Base-by-base conservation (phyloP, 2,888 invertebrate genomes). In the Latheticus oryzae region DNA sequence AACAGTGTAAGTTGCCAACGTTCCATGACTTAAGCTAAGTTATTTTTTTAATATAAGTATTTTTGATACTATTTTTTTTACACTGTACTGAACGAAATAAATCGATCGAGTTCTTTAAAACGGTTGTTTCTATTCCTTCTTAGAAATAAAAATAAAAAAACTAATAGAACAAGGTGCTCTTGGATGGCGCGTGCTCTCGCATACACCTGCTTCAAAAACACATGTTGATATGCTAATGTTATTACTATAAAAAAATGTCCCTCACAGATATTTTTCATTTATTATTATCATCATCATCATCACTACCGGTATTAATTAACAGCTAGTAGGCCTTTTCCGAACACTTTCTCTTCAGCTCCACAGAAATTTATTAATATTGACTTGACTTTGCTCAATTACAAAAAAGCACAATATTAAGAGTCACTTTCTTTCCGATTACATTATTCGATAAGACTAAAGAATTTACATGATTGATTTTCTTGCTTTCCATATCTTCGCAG, bases 161-260 rank as follows among this genome's bases (percentile, higher is more conserved):
- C 47, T 63, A 62, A 64, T 67, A 68, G 63, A 72, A 67, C 73
- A 73, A 73, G 73, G 71, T 72, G 72, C 68, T 28, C 62, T 58
- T 37, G 54, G 61, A 40, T 70, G 74, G 73, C 74, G 71, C 73
- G 75, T 73, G 74, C 71, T 64, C 55, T 43, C 61, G 60, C 54
- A 57, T 66, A 63, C 70, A 70, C 70, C 70, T 70, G 70, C 68
- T 60, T 56, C 60, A 58, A 67, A 60, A 66, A 65, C 74, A 74
- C 70, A 73, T 74, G 74, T 73, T 71, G 68, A 73, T 74, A 75
- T 75, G 74, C 68, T 73, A 74, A 74, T 74, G 67, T 65, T 63
- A 67, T 68, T 62, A 51, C 42, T 48, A 48, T 12, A 58, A 54
- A 54, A n/a, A 58, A 54, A 54, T 38, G 38, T 40, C 53, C 19